Evolutionary conservation across 1,140 invertebrate species (phyloP), one percentile per base, ranked within the genome.

Genomic region (Apis dorsata): DNA sequence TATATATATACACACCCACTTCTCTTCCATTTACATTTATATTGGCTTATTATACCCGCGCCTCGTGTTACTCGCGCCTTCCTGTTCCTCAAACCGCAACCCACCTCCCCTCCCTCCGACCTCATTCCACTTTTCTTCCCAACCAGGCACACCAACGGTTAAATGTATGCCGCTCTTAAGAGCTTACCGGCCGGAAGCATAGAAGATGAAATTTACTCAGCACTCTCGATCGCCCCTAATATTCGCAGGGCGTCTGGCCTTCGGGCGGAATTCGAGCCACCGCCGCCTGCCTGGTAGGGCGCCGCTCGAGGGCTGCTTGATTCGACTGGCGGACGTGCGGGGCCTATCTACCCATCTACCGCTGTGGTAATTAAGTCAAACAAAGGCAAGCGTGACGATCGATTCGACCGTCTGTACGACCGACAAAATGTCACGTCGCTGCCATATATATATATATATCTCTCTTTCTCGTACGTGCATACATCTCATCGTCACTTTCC

Each of bases 371-470:
- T 88, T 88, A 88, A 88, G 84, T 88, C 87, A 85, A 88, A 88
- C 87, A 88, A 88, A 88, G 86, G 87, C 83, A 87, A 85, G 83
- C 86, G 86, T 88, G 86, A 78, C 87, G 87, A 88, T 88, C 87
- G 87, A 88, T 88, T 85, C 71, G 59, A 19, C 15, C 79, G 83
- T 87, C 86, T 83, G 4, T 34, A 68, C 78, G 70, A 87, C 60
- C 75, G 83, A 87, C 86, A 82, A 83, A 88, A 87, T 88, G 86
- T 88, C 86, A 88, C 86, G 79, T 87, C 55, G 81, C 82, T 63
- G 51, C 62, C 49, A 63, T 49, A 11, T 73, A n/a, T 55, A 24
- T 19, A 55, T 9, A 3, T 51, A 21, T 49, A 34, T 24, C 13
- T 21, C 11, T 53, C 44, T 51, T 13, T 72, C 63, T 44, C 2